Evolutionary conservation across 2,113 vertebrate species (phyloP).

Genomic region (Megaleporinus macrocephalus): DNA sequence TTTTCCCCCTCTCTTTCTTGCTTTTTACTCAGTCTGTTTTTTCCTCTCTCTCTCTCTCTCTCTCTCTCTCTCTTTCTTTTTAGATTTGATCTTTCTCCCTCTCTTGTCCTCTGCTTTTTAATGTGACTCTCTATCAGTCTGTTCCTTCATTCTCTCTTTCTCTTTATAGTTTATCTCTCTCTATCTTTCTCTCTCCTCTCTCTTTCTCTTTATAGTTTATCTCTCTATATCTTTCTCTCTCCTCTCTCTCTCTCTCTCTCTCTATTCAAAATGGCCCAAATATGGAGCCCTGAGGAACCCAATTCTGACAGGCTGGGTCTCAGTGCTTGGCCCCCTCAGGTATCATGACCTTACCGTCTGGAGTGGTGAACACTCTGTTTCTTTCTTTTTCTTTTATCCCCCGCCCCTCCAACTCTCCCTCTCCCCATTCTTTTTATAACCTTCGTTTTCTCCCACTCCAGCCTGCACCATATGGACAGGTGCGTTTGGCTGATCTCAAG

Average conservation of each 20-base stretch:
- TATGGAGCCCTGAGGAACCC: conserved; percentile 70
- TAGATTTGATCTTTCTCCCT: too few relatives aligned
- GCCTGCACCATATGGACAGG: conserved; percentile 73
- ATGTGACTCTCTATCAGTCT: background rate
- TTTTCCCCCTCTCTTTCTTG: too few relatives aligned
- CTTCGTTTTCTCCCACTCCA: conserved; percentile 46
- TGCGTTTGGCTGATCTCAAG: conserved; percentile 59
- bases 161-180: background rate
- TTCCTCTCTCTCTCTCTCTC: too few relatives aligned
- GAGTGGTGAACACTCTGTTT: conserved; percentile 15
- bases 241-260: conserved; percentile 14
- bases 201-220: conserved; percentile 43
- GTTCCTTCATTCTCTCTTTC: too few relatives aligned
- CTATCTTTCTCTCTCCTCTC: background rate
- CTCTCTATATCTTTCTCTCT: background rate
- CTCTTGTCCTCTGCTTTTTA: too few relatives aligned
- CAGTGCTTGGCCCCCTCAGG: conserved; percentile 47
- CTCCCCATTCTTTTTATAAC: conserved; percentile 10
- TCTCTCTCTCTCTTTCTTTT: too few relatives aligned
- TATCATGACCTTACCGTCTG: conserved; percentile 21
- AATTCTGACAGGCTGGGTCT: conserved; percentile 74
- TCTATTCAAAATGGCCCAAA: conserved; percentile 67
- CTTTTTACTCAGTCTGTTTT: too few relatives aligned
- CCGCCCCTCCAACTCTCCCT: background rate
- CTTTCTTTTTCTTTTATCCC: background rate